Evolutionary conservation across 92 coral and sea anemone species (phyloP).

Genomic region (Ricordea florida): DNA sequence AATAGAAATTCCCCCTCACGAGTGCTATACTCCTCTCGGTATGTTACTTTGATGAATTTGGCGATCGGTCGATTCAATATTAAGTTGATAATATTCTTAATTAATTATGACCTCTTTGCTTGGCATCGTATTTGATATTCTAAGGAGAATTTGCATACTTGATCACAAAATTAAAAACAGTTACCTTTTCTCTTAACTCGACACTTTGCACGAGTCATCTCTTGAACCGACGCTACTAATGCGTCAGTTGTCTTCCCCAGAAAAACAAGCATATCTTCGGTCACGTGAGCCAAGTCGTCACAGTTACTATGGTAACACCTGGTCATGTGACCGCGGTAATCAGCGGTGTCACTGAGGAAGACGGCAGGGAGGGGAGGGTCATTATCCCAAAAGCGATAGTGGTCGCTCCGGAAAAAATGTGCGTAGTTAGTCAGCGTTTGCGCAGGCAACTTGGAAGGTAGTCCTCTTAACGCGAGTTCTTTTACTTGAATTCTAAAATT

Average conservation of each 20-base stretch:
- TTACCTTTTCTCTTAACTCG: slow-evolving; percentile 1
- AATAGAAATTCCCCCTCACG: too few species aligned
- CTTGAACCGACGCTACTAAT: slow-evolving; percentile 11
- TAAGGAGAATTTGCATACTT: too few species aligned
- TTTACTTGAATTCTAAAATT: too few species aligned
- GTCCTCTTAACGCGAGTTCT: too few species aligned
- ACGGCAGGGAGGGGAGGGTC: slow-evolving; percentile 51
- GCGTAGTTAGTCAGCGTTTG: background rate
- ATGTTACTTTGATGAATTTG: too few species aligned
- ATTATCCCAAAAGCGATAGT: slow-evolving; percentile 66
- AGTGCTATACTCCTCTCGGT: too few species aligned
- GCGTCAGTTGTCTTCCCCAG: slow-evolving; percentile 44
- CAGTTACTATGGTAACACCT: slow-evolving; percentile 62
- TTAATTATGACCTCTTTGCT: too few species aligned
- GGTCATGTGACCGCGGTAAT: slow-evolving; percentile 64
- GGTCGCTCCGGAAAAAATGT: slow-evolving; percentile 33
- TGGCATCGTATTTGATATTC: too few species aligned
- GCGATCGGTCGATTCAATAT: too few species aligned
- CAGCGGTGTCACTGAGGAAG: slow-evolving; percentile 53
- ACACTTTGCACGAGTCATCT: slow-evolving; percentile 9
- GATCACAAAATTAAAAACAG: too few species aligned
- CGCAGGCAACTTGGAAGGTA: too few species aligned
- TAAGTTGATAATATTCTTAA: too few species aligned
- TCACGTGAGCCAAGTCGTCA: slow-evolving; percentile 47
- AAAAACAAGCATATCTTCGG: slow-evolving; percentile 26